phyloP scores from a whole-genome alignment of 2,797 vertebrate genomes.

The Gouania willdenowi region DNA sequence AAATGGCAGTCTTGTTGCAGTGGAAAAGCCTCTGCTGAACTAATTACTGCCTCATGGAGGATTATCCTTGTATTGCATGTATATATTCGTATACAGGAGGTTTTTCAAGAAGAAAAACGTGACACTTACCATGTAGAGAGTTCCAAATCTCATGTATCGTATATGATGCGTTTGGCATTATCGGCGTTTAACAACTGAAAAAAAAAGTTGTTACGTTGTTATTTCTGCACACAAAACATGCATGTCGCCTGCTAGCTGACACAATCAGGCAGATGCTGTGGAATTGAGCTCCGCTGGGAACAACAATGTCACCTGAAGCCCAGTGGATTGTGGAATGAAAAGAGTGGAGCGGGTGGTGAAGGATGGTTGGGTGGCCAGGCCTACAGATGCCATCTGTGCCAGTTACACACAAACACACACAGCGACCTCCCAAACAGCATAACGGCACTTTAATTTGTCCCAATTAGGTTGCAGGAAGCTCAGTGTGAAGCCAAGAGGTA shows the following conservation, averaged over 20 bases:
- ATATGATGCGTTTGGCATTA: too few relatives aligned
- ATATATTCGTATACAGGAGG: too few relatives aligned
- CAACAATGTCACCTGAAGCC: too few relatives aligned
- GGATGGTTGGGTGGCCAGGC: conserved; percentile 31
- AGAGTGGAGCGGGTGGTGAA: background rate
- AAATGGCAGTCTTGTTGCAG: too few relatives aligned
- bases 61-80: too few relatives aligned
- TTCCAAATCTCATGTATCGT: too few relatives aligned
- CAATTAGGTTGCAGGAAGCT: conserved; percentile 34
- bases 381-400: conserved; percentile 55
- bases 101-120: too few relatives aligned
- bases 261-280: conserved; percentile 19
- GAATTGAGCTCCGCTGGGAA: conserved; percentile 14
- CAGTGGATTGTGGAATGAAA: too few relatives aligned
- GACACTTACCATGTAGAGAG: too few relatives aligned
- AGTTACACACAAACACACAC: conserved; percentile 41
- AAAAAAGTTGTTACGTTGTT: background rate
- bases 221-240: background rate
- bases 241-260: conserved; percentile 2
- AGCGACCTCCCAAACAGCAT: conserved; percentile 22
- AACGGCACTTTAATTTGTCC: conserved; percentile 28
- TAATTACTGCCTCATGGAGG: too few relatives aligned
- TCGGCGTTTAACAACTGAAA: too few relatives aligned
- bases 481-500: conserved; percentile 49
- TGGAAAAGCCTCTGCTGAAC: too few relatives aligned